Percentiles rank a stretch among this genome's conserved stretches.
These are phyloP conservation scores for Drosophila yakuba DNA, from an alignment of 1,140 invertebrate species.

Conservation along the genomic window DNA sequence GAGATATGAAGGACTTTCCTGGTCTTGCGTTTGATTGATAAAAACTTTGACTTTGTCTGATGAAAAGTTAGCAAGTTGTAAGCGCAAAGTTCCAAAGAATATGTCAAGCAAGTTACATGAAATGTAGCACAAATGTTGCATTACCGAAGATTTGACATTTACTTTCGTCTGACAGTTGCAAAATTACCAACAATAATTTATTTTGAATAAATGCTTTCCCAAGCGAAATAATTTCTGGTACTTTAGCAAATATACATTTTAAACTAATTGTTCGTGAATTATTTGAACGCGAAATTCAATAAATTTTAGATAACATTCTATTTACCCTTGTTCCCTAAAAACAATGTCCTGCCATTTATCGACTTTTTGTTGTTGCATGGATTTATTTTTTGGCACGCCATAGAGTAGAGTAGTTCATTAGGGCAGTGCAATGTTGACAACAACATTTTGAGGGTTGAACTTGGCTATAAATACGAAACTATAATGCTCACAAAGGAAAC, in stretches of 20 bases:
- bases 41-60: slow-evolving; percentile 23
- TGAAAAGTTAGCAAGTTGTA: slow-evolving; percentile 23
- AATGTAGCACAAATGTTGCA: neutral
- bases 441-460: slow-evolving; percentile 51
- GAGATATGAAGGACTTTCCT: slow-evolving; percentile 32
- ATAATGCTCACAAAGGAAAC: slow-evolving; percentile 47
- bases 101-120: slow-evolving; percentile 11
- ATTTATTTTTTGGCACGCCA: slow-evolving; percentile 11
- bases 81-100: slow-evolving; percentile 17
- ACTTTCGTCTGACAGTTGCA: neutral
- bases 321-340: neutral
- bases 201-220: too few relatives aligned
- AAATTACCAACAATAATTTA: neutral
- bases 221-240: too few relatives aligned
- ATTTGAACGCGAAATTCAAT: too few relatives aligned
- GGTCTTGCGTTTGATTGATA: slow-evolving; percentile 43
- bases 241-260: too few relatives aligned
- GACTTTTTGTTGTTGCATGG: slow-evolving; percentile 38
- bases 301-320: neutral
- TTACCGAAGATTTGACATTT: neutral
- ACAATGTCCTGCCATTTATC: slow-evolving; percentile 29
- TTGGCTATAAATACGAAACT: slow-evolving; percentile 41
- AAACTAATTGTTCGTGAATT: too few relatives aligned
- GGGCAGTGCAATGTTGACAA: slow-evolving; percentile 46
- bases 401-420: slow-evolving; percentile 56